Base-by-base conservation (phyloP, 2,113 vertebrate genomes). In the Lates calcarifer region DNA sequence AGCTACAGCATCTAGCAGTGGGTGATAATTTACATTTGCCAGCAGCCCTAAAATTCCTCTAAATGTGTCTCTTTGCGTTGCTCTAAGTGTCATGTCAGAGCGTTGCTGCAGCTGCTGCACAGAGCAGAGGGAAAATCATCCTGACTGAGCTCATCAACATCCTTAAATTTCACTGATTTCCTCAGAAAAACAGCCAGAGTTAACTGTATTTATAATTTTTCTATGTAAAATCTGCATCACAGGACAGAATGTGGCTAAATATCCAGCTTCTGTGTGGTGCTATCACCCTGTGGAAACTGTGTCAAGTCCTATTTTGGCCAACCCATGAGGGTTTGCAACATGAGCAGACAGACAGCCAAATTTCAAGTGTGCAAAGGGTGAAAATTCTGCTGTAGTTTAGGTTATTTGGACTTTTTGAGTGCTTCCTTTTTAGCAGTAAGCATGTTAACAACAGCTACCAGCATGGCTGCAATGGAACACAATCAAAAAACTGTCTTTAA, bases 1-100 rank as follows among this genome's bases (percentile, higher is more conserved):
- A 71, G 70, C 75, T 77, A 43, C 77, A 58, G 68, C 68, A 24
- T 47, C 14, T 0, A 77, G 55, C 64, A 62, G 72, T 7, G 6
- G 53, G 58, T 31, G 69, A 71, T 78, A 20, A 74, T 64, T 65
- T 45, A 33, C 61, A 68, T 31, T 57, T 37, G 56, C 47, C 62
- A 51, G 43, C 37, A 79, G 74, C 74, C 35, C 0, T 49, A 13
- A 64, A 81, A 66, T 55, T 71, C 64, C 68, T 74, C 43, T 63
- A n/a, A 43, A 56, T 37, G 72, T 6, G 14, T 79, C 60, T 53
- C 26, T 66, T 58, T 76, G 67, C 71, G 49, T 76, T n/a, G 47
- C 55, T 9, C 28, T 60, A 61, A 61, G 61, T 28, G 31, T 58
- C 39, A 13, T 7, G 70, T 81, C 47, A 17, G 11, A 24, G 18